A percentile compares a stretch with the other conserved stretches of the same genome.
Evolutionary conservation across 1,140 invertebrate genomes (phyloP).

Genomic region (Drosophila jambulina): DNA sequence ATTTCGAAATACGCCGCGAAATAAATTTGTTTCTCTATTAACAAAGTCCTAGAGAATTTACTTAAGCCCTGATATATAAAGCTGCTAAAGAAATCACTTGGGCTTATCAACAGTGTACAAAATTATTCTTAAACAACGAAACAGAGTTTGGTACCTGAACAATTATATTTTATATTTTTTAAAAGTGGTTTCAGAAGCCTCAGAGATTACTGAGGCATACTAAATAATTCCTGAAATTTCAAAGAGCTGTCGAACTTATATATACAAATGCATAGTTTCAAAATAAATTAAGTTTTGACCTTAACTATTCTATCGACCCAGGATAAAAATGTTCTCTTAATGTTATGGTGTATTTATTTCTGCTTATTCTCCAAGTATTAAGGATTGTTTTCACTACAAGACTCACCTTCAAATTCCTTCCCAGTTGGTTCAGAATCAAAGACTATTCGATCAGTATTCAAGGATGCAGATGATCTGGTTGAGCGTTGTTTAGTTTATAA

Average conservation of each 20-base stretch:
- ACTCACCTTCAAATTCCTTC: conserved; percentile 58
- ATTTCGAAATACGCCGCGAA: not conserved
- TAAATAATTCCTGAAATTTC: not conserved
- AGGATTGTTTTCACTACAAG: not conserved
- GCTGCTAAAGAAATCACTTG: not conserved
- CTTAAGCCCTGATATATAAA: not conserved
- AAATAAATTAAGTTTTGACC: not conserved
- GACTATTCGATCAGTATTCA: conserved; percentile 51
- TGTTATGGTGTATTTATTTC: not conserved
- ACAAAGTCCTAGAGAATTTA: not conserved
- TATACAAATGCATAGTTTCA: not conserved
- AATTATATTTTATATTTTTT: not conserved
- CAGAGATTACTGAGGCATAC: no score
- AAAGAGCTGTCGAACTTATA: not conserved
- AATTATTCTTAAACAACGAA: not conserved
- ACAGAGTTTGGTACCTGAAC: not conserved
- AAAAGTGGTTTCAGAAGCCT: not conserved
- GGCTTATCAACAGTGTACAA: not conserved
- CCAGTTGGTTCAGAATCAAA: conserved; percentile 36
- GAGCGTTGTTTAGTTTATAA: conserved; percentile 53
- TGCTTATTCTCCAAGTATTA: not conserved
- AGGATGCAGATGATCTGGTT: conserved; percentile 60
- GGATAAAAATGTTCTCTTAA: not conserved
- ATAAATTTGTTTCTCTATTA: not conserved
- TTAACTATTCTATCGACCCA: not conserved